A percentile compares a stretch with the other conserved stretches of the same genome.
phyloP scores from a whole-genome alignment of 2,888 invertebrate genomes.

The Pandemis cinnamomeana region DNA sequence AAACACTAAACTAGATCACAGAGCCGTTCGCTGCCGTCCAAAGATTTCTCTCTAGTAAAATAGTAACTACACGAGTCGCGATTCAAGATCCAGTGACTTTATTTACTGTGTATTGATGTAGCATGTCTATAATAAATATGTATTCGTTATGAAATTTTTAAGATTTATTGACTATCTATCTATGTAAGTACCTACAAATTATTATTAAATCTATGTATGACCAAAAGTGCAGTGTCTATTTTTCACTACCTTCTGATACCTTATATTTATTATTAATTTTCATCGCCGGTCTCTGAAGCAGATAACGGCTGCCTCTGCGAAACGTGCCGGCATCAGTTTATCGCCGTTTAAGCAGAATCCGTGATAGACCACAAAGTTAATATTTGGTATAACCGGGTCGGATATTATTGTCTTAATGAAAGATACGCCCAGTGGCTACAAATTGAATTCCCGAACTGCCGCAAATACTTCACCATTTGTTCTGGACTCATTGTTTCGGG shows the following conservation, averaged over 20 bases:
- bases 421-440: slow-evolving; percentile 33
- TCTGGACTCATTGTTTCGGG: slow-evolving; percentile 13
- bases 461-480: slow-evolving; percentile 38
- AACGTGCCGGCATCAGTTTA: slow-evolving; percentile 17
- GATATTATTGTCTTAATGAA: slow-evolving; percentile 9
- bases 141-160: slow-evolving; percentile 2
- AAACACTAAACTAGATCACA: slow-evolving; percentile 25
- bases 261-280: slow-evolving; percentile 1
- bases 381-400: slow-evolving; percentile 9
- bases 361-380: slow-evolving; percentile 8
- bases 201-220: slow-evolving; percentile 1
- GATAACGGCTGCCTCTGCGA: slow-evolving; percentile 7
- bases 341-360: slow-evolving; percentile 12
- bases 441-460: slow-evolving; percentile 45
- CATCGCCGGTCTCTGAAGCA: background rate
- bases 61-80: slow-evolving; percentile 3
- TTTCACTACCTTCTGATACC: slow-evolving; percentile 11
- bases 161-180: slow-evolving; percentile 11
- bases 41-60: slow-evolving; percentile 23
- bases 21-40: slow-evolving; percentile 33
- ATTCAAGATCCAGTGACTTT: slow-evolving; percentile 32
- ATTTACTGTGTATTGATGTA: slow-evolving; percentile 9
- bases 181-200: slow-evolving; percentile 15
- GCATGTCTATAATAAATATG: background rate
- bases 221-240: slow-evolving; percentile 8